phyloP scores from a whole-genome alignment of 30 jellyfish, hydroid and myxozoan species.

The Pseudorhiza aurosa region DNA sequence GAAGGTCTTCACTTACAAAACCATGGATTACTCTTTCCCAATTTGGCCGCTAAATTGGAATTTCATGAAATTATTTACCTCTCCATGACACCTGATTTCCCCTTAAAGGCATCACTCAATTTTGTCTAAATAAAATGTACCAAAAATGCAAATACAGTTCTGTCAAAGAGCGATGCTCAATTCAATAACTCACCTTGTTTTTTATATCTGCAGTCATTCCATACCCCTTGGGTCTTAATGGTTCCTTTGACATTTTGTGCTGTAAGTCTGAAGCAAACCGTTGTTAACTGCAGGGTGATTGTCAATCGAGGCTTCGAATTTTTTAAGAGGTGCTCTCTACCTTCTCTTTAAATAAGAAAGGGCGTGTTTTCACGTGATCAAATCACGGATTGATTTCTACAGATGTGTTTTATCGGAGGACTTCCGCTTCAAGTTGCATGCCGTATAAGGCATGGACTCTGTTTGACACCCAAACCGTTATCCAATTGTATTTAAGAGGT shows the following conservation, averaged over 20 bases:
- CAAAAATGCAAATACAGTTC: no score
- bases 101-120: no score
- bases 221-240: conserved; percentile 84
- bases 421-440: conserved; percentile 5
- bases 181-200: conserved; percentile 32
- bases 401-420: neutral
- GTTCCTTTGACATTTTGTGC: conserved; percentile 71
- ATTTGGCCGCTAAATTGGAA: no score
- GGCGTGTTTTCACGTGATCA: conserved; percentile 41
- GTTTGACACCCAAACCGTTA: neutral
- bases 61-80: no score
- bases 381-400: neutral
- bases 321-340: neutral
- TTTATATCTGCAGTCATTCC: conserved; percentile 84
- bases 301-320: neutral
- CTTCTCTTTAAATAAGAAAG: neutral
- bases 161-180: no score
- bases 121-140: no score
- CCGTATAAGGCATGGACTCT: conserved; percentile 35
- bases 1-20: no score
- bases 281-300: neutral
- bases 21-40: no score
- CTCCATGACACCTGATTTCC: no score
- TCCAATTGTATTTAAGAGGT: neutral
- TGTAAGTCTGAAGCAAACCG: neutral